Evolutionary conservation across 2,888 invertebrate genomes (phyloP).

Genomic region (Panzeria rudis): DNA sequence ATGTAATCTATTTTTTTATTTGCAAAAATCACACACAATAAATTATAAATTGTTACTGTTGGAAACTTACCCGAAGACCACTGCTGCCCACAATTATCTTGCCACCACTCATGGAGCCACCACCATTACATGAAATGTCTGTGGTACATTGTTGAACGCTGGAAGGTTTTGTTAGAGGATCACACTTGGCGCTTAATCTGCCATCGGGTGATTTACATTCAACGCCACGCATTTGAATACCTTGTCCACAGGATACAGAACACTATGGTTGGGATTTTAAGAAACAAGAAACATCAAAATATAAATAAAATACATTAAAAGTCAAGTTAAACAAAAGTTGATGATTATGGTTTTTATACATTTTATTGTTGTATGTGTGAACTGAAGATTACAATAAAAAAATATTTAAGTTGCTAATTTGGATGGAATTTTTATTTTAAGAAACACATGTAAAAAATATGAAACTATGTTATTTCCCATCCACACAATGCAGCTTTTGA

Average conservation of each 20-base stretch:
- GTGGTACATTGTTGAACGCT: conserved; percentile 90
- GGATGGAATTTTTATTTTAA: no score
- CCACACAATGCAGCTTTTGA: no score
- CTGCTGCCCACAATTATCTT: conserved; percentile 81
- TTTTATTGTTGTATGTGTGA: no score
- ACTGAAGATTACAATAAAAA: no score
- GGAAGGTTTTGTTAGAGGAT: conserved; percentile 87
- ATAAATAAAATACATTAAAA: conserved; percentile 29
- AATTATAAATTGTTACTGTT: neutral
- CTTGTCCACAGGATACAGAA: conserved; percentile 96
- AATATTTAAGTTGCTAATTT: no score
- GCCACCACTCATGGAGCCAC: conserved; percentile 77
- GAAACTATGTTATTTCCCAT: no score
- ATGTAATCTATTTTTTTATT: no score
- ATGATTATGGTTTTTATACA: conserved; percentile 41
- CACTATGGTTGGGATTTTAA: conserved; percentile 86
- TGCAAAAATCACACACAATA: neutral
- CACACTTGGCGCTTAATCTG: conserved; percentile 86
- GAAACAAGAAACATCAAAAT: conserved; percentile 28
- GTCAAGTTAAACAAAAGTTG: conserved; percentile 16
- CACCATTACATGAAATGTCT: conserved; percentile 88
- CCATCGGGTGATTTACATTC: conserved; percentile 89
- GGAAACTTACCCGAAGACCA: conserved; percentile 76
- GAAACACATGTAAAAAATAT: no score
- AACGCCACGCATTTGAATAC: conserved; percentile 91